Evolutionary conservation across 2,888 invertebrate genomes (phyloP), one percentile per base, ranked within the genome.

Genomic region (Malthinus seriepunctatus): DNA sequence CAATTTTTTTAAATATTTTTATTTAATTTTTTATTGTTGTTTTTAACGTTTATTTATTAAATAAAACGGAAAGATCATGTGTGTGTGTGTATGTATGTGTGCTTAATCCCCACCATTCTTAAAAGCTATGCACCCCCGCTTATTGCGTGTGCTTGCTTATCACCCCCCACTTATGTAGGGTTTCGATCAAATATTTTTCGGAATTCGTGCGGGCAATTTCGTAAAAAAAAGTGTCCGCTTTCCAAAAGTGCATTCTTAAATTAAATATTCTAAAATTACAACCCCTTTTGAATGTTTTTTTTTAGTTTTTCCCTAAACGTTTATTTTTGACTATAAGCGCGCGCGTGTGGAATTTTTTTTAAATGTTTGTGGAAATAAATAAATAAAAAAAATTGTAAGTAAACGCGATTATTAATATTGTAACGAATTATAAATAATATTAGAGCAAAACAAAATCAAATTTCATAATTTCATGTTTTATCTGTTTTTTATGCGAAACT

Each of bases 151-250:
- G 72, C 67, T 67, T 65, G 66, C 67, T 61, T 63, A 60, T 62
- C 67, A 65, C 65, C 77, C 76, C 76, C 76, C 74, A 71, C 74
- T 73, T 73, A 65, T 67, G 73, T 67, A 68, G 72, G 72, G 71
- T 70, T 71, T 73, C 73, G 73, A 72, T 73, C 51, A 73, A 76
- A 72, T 72, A 74, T 76, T 77, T 77, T 77, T 76, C 76, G 75
- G 76, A 77, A 77, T 74, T 75, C 72, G 74, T 73, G 73, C 71
- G 73, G 74, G 72, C 75, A 76, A 76, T 78, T 77, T 76, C 63
- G 65, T 62, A 63, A 62, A 65, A 62, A 65, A 65, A 65, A 66
- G 63, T 63, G 23, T 59, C 62, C 63, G 63, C 66, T 60, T 59
- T 55, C n/a, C 23, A 64, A 64, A 63, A 63, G 64, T 66, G 66